phyloP scores from a whole-genome alignment of 2,113 vertebrate genomes.

The Vulpes lagopus region DNA sequence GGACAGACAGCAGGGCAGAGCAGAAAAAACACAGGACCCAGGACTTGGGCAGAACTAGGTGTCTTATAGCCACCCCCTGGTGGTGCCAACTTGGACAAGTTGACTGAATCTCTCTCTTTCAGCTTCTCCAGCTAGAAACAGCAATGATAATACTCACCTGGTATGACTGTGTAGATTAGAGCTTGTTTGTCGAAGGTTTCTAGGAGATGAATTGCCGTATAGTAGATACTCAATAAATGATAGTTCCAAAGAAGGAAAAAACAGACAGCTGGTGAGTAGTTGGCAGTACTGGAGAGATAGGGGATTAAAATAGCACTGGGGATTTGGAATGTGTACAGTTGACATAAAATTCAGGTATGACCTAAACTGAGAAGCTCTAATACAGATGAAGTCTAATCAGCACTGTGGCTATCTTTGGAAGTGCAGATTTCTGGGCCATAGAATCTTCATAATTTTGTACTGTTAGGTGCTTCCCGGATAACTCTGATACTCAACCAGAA shows the following conservation, averaged over 20 bases:
- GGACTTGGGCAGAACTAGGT: fast-evolving
- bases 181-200: not conserved
- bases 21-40: not conserved
- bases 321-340: not conserved
- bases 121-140: not conserved
- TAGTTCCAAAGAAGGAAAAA: not conserved
- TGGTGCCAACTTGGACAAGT: fast-evolving
- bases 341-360: not conserved
- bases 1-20: not conserved
- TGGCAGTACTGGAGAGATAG: not conserved
- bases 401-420: not conserved
- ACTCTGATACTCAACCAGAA: not conserved
- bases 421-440: not conserved
- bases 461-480: not conserved
- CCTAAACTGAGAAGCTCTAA: not conserved
- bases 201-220: not conserved
- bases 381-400: too few species aligned
- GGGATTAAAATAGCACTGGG: not conserved
- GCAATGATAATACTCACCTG: not conserved
- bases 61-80: fast-evolving
- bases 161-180: not conserved
- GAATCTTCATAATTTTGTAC: not conserved
- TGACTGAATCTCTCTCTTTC: not conserved
- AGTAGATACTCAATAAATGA: not conserved
- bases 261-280: not conserved